phyloP scores from a whole-genome alignment of 2,797 vertebrate genomes.

The Muscicapa striata region DNA sequence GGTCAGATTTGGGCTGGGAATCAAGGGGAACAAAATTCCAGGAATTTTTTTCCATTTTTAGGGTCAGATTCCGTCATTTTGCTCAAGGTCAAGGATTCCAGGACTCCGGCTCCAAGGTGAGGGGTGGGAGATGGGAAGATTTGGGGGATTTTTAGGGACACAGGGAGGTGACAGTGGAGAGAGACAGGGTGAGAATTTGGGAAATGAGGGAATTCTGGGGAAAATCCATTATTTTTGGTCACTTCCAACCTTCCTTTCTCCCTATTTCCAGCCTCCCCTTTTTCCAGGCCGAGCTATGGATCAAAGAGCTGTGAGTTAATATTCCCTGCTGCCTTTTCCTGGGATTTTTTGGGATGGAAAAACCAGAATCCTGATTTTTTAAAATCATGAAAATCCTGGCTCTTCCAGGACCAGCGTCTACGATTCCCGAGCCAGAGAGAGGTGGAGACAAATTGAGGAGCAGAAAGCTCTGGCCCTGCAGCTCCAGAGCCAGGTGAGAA shows the following conservation, averaged over 20 bases:
- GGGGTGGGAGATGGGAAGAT: neutral
- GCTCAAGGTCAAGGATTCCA: conserved; percentile 87
- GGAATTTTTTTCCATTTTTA: conserved; percentile 68
- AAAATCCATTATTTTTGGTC: fast-evolving
- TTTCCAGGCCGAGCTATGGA: conserved; percentile 95
- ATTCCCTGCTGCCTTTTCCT: neutral
- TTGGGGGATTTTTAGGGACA: neutral
- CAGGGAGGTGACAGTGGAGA: neutral
- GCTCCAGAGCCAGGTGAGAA: conserved; percentile 86
- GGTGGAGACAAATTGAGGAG: neutral
- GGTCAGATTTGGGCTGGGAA: too few relatives aligned
- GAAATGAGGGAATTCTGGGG: neutral
- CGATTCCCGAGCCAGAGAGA: conserved; percentile 84
- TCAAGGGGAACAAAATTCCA: fast-evolving
- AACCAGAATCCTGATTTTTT: neutral
- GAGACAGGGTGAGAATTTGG: neutral
- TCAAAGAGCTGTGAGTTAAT: conserved; percentile 94
- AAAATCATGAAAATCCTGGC: neutral
- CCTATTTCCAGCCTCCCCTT: conserved; percentile 79
- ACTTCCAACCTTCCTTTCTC: neutral
- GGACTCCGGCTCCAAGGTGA: conserved; percentile 85
- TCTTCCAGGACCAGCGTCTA: conserved; percentile 89
- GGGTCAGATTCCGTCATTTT: conserved; percentile 91
- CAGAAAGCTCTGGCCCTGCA: conserved; percentile 87
- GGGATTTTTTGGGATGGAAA: neutral